Evolutionary conservation across 2,113 vertebrate species (phyloP), one percentile per base, ranked within the genome.

Genomic region (Colossoma macropomum): DNA sequence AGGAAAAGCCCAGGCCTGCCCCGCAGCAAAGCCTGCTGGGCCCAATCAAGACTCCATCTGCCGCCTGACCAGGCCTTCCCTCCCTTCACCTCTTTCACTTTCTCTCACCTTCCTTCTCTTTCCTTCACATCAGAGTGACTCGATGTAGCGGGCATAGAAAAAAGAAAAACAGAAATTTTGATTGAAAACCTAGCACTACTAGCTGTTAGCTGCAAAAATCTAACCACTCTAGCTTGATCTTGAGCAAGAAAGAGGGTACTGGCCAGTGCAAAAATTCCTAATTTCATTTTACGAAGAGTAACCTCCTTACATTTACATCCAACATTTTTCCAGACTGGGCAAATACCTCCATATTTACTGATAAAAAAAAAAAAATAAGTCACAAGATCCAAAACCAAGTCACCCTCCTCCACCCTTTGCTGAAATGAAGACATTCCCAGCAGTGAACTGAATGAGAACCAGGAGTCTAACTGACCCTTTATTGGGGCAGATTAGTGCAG

Each of bases 401-500:
- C 65, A 82, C 70, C 72, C 75, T 77, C 48, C 45, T 73, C 68
- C 63, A 68, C 19, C 60, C 21, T 56, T 59, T 79, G 56, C 28
- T 34, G 60, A 84, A 89, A 88, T 86, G 62, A 85, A 88, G 85
- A 90, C 75, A 77, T 87, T 89, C 72, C 63, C 68, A 75, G 62
- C 56, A 69, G 81, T 30, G 60, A 60, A 41, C 87, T 90, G 87
- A 84, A 82, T 86, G 74, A 86, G 87, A 90, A 86, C 88, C 88
- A 87, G 89, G 86, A 91, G 84, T 92, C 92, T 89, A 91, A 92
- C 89, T 90, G 89, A 92, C 89, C 90, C 87, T 89, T 91, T 89
- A 91, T 91, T 92, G 87, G 92, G 86, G 84, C 90, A 90, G 92
- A 91, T 93, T 93, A 92, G 91, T 90, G 87, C 90, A 90, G 91